Conservation (phyloP, 2,888 invertebrate species). For the Zele albiditarsus region DNA sequence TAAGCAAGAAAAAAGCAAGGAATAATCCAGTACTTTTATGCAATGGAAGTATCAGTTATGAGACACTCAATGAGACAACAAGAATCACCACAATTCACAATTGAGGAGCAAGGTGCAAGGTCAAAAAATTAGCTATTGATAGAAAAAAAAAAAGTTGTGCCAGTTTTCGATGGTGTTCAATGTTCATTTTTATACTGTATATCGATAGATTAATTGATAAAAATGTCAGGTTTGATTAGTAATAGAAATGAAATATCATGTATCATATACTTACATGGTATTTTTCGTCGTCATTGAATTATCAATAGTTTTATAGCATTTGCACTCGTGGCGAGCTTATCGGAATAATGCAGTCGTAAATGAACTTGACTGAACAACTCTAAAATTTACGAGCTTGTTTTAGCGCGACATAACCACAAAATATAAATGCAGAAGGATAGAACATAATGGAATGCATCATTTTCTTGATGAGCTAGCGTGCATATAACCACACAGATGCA, state of each 20-base stretch:
- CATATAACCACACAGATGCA: too few species aligned
- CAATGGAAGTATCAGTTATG: constrained; percentile 14
- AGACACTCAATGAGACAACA: constrained; percentile 45
- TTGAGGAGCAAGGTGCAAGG: constrained; percentile 51
- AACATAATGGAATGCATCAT: neutral
- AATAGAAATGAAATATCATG: neutral
- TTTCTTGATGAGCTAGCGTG: neutral
- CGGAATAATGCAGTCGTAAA: constrained; percentile 47
- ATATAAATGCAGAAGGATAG: constrained; percentile 10
- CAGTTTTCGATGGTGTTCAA: neutral
- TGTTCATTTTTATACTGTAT: constrained; percentile 8
- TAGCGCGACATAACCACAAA: constrained; percentile 53
- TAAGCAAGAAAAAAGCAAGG: neutral
- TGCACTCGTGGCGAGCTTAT: constrained; percentile 34
- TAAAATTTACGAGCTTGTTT: constrained; percentile 48
- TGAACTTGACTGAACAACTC: constrained; percentile 41
- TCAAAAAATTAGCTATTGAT: constrained; percentile 41
- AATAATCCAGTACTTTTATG: constrained; percentile 3
- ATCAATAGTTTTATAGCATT: constrained; percentile 23
- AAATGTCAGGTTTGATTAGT: constrained; percentile 34
- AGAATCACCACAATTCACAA: constrained; percentile 41
- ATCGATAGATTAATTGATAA: constrained; percentile 50
- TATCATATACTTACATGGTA: constrained; percentile 44
- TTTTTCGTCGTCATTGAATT: constrained; percentile 29
- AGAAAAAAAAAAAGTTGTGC: constrained; percentile 25